Base-by-base conservation (phyloP, 2,113 vertebrate genomes). In the Pelusios castaneus region DNA sequence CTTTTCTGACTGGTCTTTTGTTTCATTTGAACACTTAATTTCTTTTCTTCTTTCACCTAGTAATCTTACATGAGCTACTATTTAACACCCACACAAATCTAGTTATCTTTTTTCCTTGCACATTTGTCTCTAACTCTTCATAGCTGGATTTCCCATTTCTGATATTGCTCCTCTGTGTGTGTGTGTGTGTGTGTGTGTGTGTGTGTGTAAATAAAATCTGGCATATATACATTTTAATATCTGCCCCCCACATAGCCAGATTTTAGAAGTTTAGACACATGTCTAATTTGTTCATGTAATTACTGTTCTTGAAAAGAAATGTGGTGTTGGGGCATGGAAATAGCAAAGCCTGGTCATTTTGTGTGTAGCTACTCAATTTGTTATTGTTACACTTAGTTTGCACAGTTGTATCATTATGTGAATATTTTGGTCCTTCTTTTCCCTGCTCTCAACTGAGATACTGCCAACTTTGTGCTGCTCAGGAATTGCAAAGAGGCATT, bases 41-140 rank as follows among this genome's bases (percentile, higher is more conserved):
- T 5, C 5, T 34, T 58, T 89, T 41, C 75, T 70, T 2, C 3
- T 14, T 90, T 82, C 54, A 87, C 63, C 52, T 4, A 84, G 27
- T 88, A 89, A 84, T 85, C 1, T 0, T 70, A 7, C 82, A 41
- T 89, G 77, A 87, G 89, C 84, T 89, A 31, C 45, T 92, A 25
- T 93, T 96, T 88, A 77, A 55, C 63, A 73, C 27, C 91, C 75
- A 60, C 6, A 4, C 76, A 43, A 75, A 87, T 89, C 77, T 87
- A 89, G 89, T 88, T 95, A 95, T 82, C 27, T 11, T 91, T n/a
- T 34, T 8, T 77, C 19, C 80, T 94, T 89, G 45, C 17, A 54
- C 43, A 89, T 86, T 88, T 90, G 56, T 94, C 19, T 6, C 24
- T 67, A 67, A 67, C 63, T 86, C 45, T 31, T 92, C 84, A 84